Evolutionary conservation across 2,888 invertebrate genomes (phyloP), one percentile per base, ranked within the genome.

Genomic region (Diaperis boleti): DNA sequence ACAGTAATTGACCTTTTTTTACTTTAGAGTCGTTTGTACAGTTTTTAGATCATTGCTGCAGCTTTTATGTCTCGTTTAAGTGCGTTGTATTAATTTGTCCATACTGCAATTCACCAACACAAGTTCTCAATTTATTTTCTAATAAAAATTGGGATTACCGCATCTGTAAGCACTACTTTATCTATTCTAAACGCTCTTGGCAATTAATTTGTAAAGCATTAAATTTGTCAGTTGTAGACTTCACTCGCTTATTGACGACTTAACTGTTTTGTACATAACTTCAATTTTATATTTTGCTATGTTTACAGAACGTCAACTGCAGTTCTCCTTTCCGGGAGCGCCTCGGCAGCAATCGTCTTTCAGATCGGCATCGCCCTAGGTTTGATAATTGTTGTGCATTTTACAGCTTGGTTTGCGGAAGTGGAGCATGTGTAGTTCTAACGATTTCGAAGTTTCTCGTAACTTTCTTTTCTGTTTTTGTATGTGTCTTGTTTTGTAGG

Each of bases 301-400:
- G 68, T 78, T 85, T 86, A 70, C 86, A 87, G 87, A 85, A 84
- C 75, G 84, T 83, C 73, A 84, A 84, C 59, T 84, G 85, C 65
- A 92, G 89, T 83, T 94, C 93, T 73, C 93, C 94, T 74, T 94
- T 94, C 85, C 87, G 95, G 79, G 95, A 95, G 83, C 88, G 95
- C 68, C 86, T 94, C 70, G 94, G 94, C 80, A 94, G 94, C 85
- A 94, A 93, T 80, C 89, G 94, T 64, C 85, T 94, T 76, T 90
- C 92, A 70, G 94, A 95, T 81, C 87, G 89, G 76, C 86, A 87
- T 64, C 87, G 94, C 80, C 92, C 94, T 82, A 91, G 94, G 91
- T 92, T 79, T 73, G 80, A 72, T 41, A n/a, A 39, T 1, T 20
- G 11, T 22, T 26, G 7, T 37, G n/a, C 3, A 13, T 15, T 41